phyloP scores from a whole-genome alignment of 2,888 invertebrate species.

The Pterobdella sp. region DNA sequence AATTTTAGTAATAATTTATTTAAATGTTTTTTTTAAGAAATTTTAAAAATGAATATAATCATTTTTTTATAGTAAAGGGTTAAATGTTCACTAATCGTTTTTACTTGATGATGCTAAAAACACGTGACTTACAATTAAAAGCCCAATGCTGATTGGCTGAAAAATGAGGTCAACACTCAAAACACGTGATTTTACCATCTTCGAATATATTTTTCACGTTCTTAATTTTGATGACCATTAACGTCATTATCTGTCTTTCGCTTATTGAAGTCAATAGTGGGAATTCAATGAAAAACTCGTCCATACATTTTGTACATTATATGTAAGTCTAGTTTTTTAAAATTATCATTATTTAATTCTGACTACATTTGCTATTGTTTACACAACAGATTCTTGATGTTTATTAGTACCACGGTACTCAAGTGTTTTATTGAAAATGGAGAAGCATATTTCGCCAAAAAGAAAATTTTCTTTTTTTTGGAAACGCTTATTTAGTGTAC shows the following conservation, averaged over 20 bases:
- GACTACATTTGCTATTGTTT: neutral
- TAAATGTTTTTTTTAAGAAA: too few species aligned
- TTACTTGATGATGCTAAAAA: too few species aligned
- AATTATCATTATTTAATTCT: neutral
- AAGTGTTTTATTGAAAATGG: neutral
- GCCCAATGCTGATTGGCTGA: constrained; percentile 1
- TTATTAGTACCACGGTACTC: neutral
- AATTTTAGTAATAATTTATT: too few species aligned
- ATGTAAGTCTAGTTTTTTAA: constrained; percentile 2
- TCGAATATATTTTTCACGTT: neutral
- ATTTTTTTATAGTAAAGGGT: too few species aligned
- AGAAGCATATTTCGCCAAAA: constrained; percentile 2
- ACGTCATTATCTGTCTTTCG: neutral
- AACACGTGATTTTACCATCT: neutral
- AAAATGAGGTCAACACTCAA: neutral
- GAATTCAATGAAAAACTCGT: constrained; percentile 11
- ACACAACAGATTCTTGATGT: neutral
- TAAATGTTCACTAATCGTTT: too few species aligned
- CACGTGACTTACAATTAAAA: neutral
- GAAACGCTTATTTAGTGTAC: neutral
- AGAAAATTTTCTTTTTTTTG: constrained; percentile 18
- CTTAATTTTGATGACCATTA: too few species aligned
- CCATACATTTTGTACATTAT: neutral
- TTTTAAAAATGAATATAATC: too few species aligned
- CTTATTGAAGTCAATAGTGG: neutral